Evolutionary conservation across 2,113 vertebrate species (phyloP).

Genomic region (Solenodon paradoxus): DNA sequence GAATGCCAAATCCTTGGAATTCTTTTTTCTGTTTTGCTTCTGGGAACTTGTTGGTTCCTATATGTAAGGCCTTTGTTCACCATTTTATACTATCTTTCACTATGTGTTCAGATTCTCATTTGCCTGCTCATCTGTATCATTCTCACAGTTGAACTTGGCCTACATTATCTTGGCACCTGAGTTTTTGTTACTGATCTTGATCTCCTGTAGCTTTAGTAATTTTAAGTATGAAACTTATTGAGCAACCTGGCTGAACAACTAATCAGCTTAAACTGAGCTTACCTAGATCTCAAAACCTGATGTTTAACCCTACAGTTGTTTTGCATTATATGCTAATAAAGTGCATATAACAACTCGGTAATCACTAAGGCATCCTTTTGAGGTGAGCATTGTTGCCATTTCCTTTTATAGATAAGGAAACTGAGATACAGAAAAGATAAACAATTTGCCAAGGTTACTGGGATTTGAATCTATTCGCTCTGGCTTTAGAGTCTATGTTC

Average conservation of each 20-base stretch:
- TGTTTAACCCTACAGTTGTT: background rate
- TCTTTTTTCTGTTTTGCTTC: background rate
- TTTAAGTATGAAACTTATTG: no score
- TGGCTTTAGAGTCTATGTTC: background rate
- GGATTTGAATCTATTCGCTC: background rate
- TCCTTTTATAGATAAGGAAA: background rate
- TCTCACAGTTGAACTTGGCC: background rate
- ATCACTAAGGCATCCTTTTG: background rate
- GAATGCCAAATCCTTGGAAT: background rate
- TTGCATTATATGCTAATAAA: no score
- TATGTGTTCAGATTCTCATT: background rate
- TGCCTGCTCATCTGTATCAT: background rate
- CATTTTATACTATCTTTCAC: background rate
- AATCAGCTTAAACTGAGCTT: background rate
- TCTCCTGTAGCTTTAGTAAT: background rate
- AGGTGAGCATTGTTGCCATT: background rate
- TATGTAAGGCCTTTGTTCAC: background rate
- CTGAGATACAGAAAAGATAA: background rate
- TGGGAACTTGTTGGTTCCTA: background rate
- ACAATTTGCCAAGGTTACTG: background rate
- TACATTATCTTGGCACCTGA: background rate
- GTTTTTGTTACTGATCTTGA: background rate
- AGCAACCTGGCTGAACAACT: no score
- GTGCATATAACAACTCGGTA: background rate
- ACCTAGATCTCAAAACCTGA: background rate